These are phyloP conservation scores for Drosophila ezoana DNA, from an alignment of 2,888 invertebrate species.

Conservation along the genomic window DNA sequence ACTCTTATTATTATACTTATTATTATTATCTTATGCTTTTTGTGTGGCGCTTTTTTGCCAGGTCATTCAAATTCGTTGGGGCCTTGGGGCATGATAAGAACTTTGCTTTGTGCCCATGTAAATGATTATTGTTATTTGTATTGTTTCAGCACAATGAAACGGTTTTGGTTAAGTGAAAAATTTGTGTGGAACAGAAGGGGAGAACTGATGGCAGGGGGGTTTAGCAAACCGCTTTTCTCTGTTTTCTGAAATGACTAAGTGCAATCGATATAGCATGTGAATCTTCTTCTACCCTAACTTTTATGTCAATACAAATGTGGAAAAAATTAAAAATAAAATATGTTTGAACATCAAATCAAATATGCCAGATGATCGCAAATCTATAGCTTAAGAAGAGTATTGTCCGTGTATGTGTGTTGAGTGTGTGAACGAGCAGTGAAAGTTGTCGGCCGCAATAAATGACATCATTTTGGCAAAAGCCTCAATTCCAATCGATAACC, in stretches of 20 bases:
- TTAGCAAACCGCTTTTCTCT: conserved; percentile 6
- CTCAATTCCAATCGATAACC: conserved; percentile 49
- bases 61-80: conserved; percentile 49
- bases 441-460: conserved; percentile 70
- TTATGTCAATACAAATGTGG: conserved; percentile 29
- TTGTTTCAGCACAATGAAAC: conserved; percentile 45
- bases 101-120: conserved; percentile 36
- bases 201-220: not conserved
- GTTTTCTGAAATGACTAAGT: conserved; percentile 26
- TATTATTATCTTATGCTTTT: conserved; percentile 16
- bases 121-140: conserved; percentile 40
- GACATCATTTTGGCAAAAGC: conserved; percentile 75
- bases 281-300: conserved; percentile 6
- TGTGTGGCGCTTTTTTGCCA: conserved; percentile 40
- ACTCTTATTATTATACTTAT: conserved; percentile 40
- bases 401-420: conserved; percentile 17
- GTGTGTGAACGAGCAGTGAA: conserved; percentile 67
- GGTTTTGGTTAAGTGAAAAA: conserved; percentile 40
- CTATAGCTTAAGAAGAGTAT: conserved; percentile 22
- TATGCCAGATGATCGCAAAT: conserved; percentile 45
- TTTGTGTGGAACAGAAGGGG: not conserved
- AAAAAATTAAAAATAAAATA: conserved; percentile 6
- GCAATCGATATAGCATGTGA: conserved; percentile 5
- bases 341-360: conserved; percentile 48
- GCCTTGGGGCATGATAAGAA: conserved; percentile 46